phyloP scores from a whole-genome alignment of 1,140 invertebrate species.

The Hestina assimilis region DNA sequence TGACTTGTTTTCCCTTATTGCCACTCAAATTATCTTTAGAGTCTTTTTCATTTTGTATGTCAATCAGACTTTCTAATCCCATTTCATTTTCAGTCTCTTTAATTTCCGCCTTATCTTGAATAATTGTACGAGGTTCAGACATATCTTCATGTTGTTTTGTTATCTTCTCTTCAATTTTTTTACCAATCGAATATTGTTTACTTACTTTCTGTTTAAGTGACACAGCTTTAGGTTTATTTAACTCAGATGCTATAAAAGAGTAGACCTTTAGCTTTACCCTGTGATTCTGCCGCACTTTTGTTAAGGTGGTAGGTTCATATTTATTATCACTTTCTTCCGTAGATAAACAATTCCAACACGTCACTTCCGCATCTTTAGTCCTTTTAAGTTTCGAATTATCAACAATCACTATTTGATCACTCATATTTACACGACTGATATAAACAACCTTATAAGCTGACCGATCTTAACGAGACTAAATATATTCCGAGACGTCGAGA shows the following conservation, averaged over 20 bases:
- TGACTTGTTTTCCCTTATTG: no score
- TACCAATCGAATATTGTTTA: slow-evolving; percentile 50
- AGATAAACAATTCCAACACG: slow-evolving; percentile 66
- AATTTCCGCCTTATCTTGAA: neutral
- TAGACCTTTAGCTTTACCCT: slow-evolving; percentile 60
- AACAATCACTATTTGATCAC: slow-evolving; percentile 33
- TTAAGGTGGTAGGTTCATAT: slow-evolving; percentile 41
- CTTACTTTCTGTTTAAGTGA: slow-evolving; percentile 63
- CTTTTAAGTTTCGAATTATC: slow-evolving; percentile 23
- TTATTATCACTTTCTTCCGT: slow-evolving; percentile 35
- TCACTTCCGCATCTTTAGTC: slow-evolving; percentile 40
- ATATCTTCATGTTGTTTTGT: slow-evolving; percentile 2
- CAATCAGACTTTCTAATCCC: neutral
- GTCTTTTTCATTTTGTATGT: no score
- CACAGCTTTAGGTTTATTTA: slow-evolving; percentile 58
- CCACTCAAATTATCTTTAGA: no score
- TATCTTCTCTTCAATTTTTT: slow-evolving; percentile 55
- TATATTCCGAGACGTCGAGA: slow-evolving; percentile 13
- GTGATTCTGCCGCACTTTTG: slow-evolving; percentile 50
- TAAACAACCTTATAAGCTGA: slow-evolving; percentile 12
- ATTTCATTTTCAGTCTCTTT: slow-evolving; percentile 2
- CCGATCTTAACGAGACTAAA: slow-evolving; percentile 26
- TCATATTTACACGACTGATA: slow-evolving; percentile 30
- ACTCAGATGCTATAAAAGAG: slow-evolving; percentile 54
- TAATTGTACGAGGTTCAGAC: neutral